These are phyloP conservation scores for Polydrusus pterygomalis DNA, from an alignment of 2,888 invertebrate genomes.

Conservation along the genomic window DNA sequence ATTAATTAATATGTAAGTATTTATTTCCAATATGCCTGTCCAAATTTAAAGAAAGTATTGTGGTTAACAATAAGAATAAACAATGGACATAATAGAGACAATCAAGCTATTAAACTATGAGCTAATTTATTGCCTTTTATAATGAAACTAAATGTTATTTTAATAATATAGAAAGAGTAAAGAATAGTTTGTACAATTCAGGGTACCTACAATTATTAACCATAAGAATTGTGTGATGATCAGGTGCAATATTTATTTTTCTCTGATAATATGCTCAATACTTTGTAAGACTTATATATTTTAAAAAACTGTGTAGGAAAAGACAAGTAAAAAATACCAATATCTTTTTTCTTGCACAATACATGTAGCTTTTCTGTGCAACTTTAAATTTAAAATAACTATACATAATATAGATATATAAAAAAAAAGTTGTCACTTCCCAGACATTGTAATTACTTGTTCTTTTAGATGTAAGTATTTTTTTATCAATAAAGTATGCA, in stretches of 20 bases:
- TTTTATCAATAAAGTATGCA: neutral
- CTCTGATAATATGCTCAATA: constrained; percentile 26
- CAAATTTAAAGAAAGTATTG: too few species aligned
- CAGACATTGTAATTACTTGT: neutral
- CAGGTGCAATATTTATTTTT: constrained; percentile 62
- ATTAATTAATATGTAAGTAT: neutral
- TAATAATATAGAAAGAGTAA: too few species aligned
- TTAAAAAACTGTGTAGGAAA: neutral
- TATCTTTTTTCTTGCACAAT: too few species aligned
- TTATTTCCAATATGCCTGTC: neutral
- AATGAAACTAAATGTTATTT: too few species aligned
- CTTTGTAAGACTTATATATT: constrained; percentile 16
- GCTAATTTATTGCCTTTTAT: too few species aligned
- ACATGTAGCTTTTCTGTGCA: too few species aligned
- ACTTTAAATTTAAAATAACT: neutral
- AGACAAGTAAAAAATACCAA: neutral
- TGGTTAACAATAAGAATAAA: too few species aligned
- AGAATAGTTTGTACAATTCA: too few species aligned
- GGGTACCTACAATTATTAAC: neutral
- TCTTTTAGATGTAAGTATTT: neutral
- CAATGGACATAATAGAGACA: too few species aligned
- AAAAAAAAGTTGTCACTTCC: neutral
- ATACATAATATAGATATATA: too few species aligned
- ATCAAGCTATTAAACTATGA: too few species aligned
- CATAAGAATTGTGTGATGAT: constrained; percentile 39